These are phyloP conservation scores for Pseudopleuronectes americanus DNA, from an alignment of 2,797 vertebrate species.

Conservation along the genomic window DNA sequence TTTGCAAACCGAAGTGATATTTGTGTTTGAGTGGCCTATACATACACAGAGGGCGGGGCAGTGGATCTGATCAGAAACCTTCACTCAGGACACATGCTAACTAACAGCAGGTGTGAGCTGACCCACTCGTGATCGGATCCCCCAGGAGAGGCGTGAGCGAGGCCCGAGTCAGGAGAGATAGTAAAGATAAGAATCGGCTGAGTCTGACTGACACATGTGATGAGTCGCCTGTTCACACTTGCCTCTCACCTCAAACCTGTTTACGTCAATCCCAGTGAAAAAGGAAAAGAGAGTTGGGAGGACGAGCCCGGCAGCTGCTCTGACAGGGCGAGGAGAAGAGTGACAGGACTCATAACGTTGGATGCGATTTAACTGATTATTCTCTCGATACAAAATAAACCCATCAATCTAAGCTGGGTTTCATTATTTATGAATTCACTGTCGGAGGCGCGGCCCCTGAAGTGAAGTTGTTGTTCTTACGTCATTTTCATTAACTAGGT, in stretches of 20 bases:
- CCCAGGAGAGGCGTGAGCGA: neutral
- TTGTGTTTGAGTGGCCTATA: no score
- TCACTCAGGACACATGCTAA: neutral
- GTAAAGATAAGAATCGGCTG: conserved; percentile 8
- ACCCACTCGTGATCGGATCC: neutral
- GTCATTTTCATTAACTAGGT: conserved; percentile 9
- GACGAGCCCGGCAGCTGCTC: conserved; percentile 38
- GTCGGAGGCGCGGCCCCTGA: neutral
- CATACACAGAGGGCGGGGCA: neutral
- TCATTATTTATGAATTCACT: conserved; percentile 3
- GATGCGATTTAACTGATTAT: neutral
- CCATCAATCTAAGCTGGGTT: conserved; percentile 18
- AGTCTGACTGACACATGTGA: conserved; percentile 61
- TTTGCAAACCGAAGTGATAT: no score
- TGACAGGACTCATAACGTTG: conserved; percentile 9
- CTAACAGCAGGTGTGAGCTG: neutral
- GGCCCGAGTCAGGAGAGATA: neutral
- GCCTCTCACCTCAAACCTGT: conserved; percentile 56
- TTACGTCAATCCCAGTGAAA: conserved; percentile 36
- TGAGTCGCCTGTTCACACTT: conserved; percentile 42
- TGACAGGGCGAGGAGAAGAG: conserved; percentile 23
- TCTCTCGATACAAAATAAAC: conserved; percentile 31
- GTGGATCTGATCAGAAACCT: neutral
- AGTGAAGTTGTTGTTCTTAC: conserved; percentile 1
- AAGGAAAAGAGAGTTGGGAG: conserved; percentile 24